Conservation (phyloP, 2,797 vertebrate species). For the Crossoptilon crossoptilon region DNA sequence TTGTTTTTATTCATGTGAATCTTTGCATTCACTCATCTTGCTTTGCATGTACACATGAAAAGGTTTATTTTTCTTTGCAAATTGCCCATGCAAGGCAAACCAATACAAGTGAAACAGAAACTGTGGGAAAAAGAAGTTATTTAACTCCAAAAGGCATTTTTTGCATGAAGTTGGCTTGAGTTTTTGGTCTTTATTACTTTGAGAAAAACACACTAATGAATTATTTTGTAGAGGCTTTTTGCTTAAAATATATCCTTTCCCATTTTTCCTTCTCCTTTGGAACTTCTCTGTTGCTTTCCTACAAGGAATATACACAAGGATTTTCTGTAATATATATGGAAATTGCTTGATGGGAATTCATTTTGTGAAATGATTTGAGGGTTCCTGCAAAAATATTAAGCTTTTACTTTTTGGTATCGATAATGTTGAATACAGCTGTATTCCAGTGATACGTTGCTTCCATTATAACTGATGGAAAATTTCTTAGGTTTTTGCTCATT, state of each 20-base stretch:
- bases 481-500: neutral
- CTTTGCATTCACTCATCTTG: neutral
- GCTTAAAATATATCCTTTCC: neutral
- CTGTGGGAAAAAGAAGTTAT: neutral
- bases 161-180: neutral
- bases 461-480: neutral
- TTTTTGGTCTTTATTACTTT: neutral
- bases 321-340: neutral
- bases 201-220: neutral
- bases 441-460: neutral
- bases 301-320: neutral
- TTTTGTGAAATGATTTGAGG: neutral
- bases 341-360: neutral
- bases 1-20: neutral
- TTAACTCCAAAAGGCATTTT: neutral
- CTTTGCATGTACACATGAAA: neutral
- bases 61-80: constrained; percentile 24
- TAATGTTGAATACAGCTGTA: neutral
- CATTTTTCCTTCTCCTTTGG: neutral
- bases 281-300: neutral
- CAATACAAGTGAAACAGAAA: constrained; percentile 1
- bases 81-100: neutral
- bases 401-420: neutral
- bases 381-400: neutral
- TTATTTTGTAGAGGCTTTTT: neutral